Base-by-base conservation (phyloP, 1,140 invertebrate species). In the Drosophila parabipectinata region DNA sequence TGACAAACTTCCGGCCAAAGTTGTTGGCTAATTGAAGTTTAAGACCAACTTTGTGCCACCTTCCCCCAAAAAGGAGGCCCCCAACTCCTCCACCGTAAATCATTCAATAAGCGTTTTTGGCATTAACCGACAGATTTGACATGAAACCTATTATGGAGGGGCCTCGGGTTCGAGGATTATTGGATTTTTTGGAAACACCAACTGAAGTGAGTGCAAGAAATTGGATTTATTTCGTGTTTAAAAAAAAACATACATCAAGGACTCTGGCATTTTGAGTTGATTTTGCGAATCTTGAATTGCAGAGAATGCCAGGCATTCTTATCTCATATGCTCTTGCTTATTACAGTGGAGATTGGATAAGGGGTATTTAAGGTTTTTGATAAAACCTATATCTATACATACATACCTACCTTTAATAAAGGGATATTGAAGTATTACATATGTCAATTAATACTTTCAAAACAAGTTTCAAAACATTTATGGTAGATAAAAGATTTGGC, bases 1-100 rank as follows among this genome's bases (percentile, higher is more conserved):
- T 21, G 21, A 34, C 28, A 3, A 51, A 59, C n/a, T 59, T 28
- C 2, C n/a, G 45, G 28, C 45, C 30, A 37, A 60, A 39, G 30
- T 66, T 57, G 37, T 54, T 37, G 44, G 57, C 56, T 79, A 79
- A 79, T 79, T 78, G 73, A 72, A 72, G 67, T 66, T 66, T 66
- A 50, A 63, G 44, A 21, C 47, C 47, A 60, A 44, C 63, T 67
- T 57, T 61, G 60, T 44, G 47, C 26, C 24, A 12, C 28, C 24
- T 24, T 52, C 14, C 39, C 41, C 14, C 14, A 41, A 14, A 41
- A 41, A 28, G 26, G 4, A 28, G 26, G 26, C 26, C 39, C 14
- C 32, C 32, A 32, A 32, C 15, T 52, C 14, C 47, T 45, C n/a
- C 15, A 0, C 45, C 62, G 63, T 77, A 64, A 75, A 75, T 71